Evolutionary conservation across 2,888 invertebrate species (phyloP).

Genomic region (Listrodromus nycthemerus): DNA sequence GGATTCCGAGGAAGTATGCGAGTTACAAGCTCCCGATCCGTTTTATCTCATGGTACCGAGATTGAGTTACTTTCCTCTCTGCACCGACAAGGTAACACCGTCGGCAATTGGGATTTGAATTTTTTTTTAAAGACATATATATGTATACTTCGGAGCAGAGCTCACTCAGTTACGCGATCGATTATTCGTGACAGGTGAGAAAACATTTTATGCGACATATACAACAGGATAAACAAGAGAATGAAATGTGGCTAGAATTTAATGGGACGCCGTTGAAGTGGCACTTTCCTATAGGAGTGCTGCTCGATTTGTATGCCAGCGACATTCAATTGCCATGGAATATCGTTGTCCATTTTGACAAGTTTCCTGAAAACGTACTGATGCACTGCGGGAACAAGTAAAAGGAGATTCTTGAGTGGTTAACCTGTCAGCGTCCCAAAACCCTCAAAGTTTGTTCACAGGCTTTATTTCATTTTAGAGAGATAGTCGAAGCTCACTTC

Average conservation of each 20-base stretch:
- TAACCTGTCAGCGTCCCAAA: background rate
- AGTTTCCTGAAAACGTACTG: slow-evolving; percentile 96
- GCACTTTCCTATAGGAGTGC: slow-evolving; percentile 92
- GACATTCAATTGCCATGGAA: slow-evolving; percentile 95
- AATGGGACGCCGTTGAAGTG: slow-evolving; percentile 96
- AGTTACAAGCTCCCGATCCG: slow-evolving; percentile 95
- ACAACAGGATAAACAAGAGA: slow-evolving; percentile 90
- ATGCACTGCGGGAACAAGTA: slow-evolving; percentile 94
- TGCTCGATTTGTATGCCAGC: slow-evolving; percentile 93
- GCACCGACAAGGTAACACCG: slow-evolving; percentile 93
- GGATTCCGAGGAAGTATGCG: slow-evolving; percentile 94
- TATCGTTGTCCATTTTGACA: slow-evolving; percentile 96
- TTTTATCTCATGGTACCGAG: slow-evolving; percentile 97
- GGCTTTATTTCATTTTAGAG: slow-evolving; percentile 86
- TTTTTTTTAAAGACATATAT: background rate
- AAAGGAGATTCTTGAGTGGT: slow-evolving; percentile 50
- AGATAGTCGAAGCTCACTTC: slow-evolving; percentile 96
- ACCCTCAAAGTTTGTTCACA: background rate
- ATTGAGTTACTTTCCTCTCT: slow-evolving; percentile 96
- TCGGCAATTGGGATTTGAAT: slow-evolving; percentile 39
- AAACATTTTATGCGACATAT: slow-evolving; percentile 95
- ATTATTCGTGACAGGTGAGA: slow-evolving; percentile 88
- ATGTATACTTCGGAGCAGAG: background rate
- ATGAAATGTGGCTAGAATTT: slow-evolving; percentile 97
- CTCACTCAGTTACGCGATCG: slow-evolving; percentile 29